These are phyloP conservation scores for Microctonus aethiopoides DNA, from an alignment of 2,888 invertebrate species.

Conservation along the genomic window DNA sequence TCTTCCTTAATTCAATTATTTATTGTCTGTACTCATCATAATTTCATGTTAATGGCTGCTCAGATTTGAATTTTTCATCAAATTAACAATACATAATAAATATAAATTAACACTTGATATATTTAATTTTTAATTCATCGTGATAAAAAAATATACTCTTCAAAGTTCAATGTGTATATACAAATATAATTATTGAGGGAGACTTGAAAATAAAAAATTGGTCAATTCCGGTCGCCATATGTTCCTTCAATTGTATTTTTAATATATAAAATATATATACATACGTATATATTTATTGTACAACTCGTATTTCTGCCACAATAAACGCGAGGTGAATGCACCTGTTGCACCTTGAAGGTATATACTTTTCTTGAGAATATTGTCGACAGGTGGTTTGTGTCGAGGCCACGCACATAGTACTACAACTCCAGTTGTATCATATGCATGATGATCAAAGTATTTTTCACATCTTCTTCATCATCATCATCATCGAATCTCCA, in stretches of 20 bases:
- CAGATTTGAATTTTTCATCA: background rate
- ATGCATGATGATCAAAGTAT: too few species aligned
- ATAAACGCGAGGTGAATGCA: constrained; percentile 25
- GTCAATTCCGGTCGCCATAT: constrained; percentile 36
- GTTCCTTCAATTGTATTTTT: background rate
- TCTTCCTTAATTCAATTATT: background rate
- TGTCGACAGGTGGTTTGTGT: constrained; percentile 4
- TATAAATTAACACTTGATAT: background rate
- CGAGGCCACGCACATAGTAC: background rate
- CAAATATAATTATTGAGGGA: background rate
- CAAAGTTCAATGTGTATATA: background rate
- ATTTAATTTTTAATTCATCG: background rate
- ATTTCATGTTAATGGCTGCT: background rate
- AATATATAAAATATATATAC: background rate
- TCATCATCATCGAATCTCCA: background rate
- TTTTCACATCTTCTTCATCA: background rate
- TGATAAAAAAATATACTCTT: background rate
- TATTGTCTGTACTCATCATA: background rate
- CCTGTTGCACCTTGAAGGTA: constrained; percentile 21
- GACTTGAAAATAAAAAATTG: constrained; percentile 21
- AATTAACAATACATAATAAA: background rate
- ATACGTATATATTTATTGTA: background rate
- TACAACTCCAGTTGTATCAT: background rate
- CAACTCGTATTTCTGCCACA: constrained; percentile 16
- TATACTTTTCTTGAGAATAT: background rate